Evolutionary conservation across 2,113 vertebrate genomes (phyloP).

Genomic region (Atlantisia rogersi): DNA sequence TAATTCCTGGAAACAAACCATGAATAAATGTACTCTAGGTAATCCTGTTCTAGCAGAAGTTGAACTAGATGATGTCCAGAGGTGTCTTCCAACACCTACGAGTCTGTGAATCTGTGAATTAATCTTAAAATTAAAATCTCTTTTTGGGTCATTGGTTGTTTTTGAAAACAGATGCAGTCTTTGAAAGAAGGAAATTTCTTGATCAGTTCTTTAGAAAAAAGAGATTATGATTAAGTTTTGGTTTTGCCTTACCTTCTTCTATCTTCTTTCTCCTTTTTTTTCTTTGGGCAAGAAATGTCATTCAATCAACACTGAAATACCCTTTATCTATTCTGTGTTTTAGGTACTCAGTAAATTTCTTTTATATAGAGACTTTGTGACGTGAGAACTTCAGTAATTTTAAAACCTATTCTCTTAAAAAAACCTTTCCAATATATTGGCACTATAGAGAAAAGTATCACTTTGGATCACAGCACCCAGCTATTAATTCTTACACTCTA

Average conservation of each 20-base stretch:
- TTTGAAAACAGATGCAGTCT: not conserved
- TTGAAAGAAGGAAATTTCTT: not conserved
- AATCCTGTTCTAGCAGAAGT: no score
- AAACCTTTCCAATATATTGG: not conserved
- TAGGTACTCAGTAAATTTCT: not conserved
- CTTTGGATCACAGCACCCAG: constrained; percentile 12
- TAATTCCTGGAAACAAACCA: not conserved
- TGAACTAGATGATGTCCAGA: no score
- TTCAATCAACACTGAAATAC: not conserved
- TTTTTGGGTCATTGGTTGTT: not conserved
- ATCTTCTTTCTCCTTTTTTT: not conserved
- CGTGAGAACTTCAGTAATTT: not conserved
- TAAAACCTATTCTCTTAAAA: not conserved
- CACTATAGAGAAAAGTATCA: not conserved
- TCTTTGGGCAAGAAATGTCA: not conserved
- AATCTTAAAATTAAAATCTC: not conserved
- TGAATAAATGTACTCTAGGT: not conserved
- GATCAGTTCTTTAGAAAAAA: not conserved
- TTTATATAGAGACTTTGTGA: not conserved
- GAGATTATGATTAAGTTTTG: not conserved
- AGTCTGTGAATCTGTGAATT: not conserved
- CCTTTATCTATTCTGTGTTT: not conserved
- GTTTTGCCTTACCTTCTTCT: not conserved
- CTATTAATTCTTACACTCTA: constrained; percentile 7
- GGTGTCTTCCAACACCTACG: no score